Evolutionary conservation across 1,140 invertebrate species (phyloP), one percentile per base, ranked within the genome.

Genomic region (Acromyrmex charruanus): DNA sequence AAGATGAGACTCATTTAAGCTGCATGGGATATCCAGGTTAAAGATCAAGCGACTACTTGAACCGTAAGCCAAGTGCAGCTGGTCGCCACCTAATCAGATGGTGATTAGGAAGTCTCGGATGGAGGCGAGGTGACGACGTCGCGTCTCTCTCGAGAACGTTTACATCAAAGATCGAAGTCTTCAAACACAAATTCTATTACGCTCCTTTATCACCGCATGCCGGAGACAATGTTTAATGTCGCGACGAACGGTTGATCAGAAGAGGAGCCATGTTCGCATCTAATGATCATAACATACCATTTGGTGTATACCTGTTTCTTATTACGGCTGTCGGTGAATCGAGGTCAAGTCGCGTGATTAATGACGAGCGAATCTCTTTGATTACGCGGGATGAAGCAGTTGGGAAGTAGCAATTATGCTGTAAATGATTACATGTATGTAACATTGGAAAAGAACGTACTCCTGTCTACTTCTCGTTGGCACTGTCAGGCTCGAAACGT

Each of bases 21-120:
- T 28, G 44, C 6, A 55, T 12, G 6, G 71, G 49, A 18, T 16
- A 16, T 31, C 16, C n/a, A 66, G 88, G 66, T 89, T 80, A 58
- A 21, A 61, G 85, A 79, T 87, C 59, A 89, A 74, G 31, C n/a
- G 44, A 51, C 7, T 39, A 68, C 31, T 89, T 77, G 71, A 77
- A 77, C 25, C 44, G 16, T 28, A 44, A 80, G 14, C 28, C 49
- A 16, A 69, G 49, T 55, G 28, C 66, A 66, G 65, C 79, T 71
- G 77, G 77, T 82, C 39, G 66, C 66, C 39, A 28, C 21, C 66
- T 69, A 69, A 69, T 69, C 66, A 51, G 14, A 25, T n/a, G 5
- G 55, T 49, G 75, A 89, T 89, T 86, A 75, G 66, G 10, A 16
- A 12, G 49, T 1, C 25, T n/a, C 10, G 53, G 55, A n/a, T 21